Percentiles rank a stretch among this genome's conserved stretches.
Conservation (phyloP, 2,888 invertebrate genomes). For the Meiosimyza platycephala region DNA sequence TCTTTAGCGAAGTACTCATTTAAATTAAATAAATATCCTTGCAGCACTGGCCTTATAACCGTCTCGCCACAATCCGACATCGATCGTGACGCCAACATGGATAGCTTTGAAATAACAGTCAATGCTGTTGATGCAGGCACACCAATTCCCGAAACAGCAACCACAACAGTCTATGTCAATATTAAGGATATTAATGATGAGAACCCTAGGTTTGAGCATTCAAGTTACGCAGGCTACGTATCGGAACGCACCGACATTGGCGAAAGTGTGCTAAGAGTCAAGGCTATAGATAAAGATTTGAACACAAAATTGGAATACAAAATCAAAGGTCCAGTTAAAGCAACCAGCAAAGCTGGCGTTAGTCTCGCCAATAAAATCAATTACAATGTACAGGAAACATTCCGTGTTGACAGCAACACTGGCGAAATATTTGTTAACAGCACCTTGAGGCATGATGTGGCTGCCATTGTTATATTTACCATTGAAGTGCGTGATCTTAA, state of each 20-base stretch:
- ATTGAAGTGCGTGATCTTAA: conserved; percentile 78
- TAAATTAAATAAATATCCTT: conserved; percentile 2
- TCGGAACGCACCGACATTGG: conserved; percentile 76
- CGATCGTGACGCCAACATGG: conserved; percentile 76
- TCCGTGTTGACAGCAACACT: conserved; percentile 76
- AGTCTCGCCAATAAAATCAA: conserved; percentile 72
- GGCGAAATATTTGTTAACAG: conserved; percentile 78
- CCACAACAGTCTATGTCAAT: conserved; percentile 78
- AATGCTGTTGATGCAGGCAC: conserved; percentile 81
- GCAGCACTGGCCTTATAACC: conserved; percentile 76
- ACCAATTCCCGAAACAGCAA: conserved; percentile 82
- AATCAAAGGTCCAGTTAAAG: conserved; percentile 76
- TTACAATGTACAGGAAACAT: conserved; percentile 76
- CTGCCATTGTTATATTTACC: conserved; percentile 80
- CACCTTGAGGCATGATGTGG: conserved; percentile 77
- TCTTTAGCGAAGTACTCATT: background rate
- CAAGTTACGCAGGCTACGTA: conserved; percentile 76
- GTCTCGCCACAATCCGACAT: conserved; percentile 79
- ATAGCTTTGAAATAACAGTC: conserved; percentile 77
- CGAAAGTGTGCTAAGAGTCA: conserved; percentile 73
- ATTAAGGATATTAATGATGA: conserved; percentile 85
- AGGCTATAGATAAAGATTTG: conserved; percentile 78
- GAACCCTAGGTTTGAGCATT: conserved; percentile 78
- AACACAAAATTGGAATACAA: conserved; percentile 77
- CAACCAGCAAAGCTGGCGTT: conserved; percentile 81